Percentiles rank a stretch among this genome's conserved stretches.
Evolutionary conservation across 2,797 vertebrate species (phyloP).

Genomic region (Smutsia gigantea): DNA sequence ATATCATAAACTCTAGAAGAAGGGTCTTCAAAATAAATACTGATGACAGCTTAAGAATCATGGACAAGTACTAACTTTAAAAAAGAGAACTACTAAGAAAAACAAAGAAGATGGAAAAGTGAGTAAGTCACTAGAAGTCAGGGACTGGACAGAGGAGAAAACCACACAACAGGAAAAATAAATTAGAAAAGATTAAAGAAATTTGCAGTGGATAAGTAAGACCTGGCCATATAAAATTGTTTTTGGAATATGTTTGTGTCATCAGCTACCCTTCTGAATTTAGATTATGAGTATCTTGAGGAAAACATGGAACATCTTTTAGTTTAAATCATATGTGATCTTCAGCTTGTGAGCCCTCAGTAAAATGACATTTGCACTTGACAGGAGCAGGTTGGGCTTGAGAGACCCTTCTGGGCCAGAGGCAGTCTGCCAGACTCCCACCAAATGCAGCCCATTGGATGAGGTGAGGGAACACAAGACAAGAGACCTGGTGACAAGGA

Average conservation of each 20-base stretch:
- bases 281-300: not conserved
- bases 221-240: not conserved
- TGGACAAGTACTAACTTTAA: not conserved
- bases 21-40: not conserved
- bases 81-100: not conserved
- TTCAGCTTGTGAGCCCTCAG: not conserved
- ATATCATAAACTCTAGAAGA: not conserved
- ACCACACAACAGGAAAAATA: not conserved
- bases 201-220: not conserved
- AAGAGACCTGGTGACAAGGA: not conserved
- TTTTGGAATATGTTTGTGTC: not conserved
- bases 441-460: too few species aligned
- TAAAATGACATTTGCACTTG: not conserved
- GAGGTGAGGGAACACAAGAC: not conserved
- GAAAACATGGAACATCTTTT: not conserved
- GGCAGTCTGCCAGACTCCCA: not conserved
- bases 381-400: not conserved
- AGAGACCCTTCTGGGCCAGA: not conserved
- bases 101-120: not conserved
- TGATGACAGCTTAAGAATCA: not conserved
- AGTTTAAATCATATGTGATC: not conserved
- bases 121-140: not conserved
- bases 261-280: not conserved
- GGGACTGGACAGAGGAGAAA: not conserved
- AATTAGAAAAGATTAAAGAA: not conserved